These are phyloP conservation scores for Stichodactyla mertensii DNA, from an alignment of 64 coral and sea anemone genomes.

Conservation along the genomic window DNA sequence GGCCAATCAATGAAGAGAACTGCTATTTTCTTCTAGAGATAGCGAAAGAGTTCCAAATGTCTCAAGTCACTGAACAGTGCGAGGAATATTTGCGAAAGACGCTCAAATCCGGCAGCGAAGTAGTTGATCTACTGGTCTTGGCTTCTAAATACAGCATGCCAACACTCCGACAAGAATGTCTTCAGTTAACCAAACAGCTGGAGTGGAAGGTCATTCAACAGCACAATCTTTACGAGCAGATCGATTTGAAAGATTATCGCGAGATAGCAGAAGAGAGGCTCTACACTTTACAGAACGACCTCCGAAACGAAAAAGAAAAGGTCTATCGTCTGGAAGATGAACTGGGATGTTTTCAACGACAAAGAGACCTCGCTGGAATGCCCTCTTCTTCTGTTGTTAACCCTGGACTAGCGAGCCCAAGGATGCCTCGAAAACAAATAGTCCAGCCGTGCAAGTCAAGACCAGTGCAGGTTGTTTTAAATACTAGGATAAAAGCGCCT, in stretches of 20 bases:
- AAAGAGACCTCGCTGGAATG: not conserved
- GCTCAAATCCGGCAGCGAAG: not conserved
- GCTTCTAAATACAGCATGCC: slow-evolving; percentile 16
- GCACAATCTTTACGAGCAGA: slow-evolving; percentile 8
- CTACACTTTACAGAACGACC: not conserved
- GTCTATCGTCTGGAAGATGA: not conserved
- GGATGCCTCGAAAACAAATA: slow-evolving; percentile 11
- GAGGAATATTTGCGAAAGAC: slow-evolving; percentile 16
- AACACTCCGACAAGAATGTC: not conserved
- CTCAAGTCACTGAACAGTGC: slow-evolving; percentile 32
- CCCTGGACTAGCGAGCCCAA: slow-evolving; percentile 6
- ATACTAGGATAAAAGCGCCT: not conserved
- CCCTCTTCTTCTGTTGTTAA: not conserved
- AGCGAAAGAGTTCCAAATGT: slow-evolving; percentile 29
- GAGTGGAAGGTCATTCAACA: not conserved
- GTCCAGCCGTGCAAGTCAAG: slow-evolving; percentile 14
- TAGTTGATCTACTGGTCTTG: slow-evolving; percentile 1
- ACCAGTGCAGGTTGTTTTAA: slow-evolving; percentile 7
- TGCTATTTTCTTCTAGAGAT: slow-evolving; percentile 25
- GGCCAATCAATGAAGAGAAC: slow-evolving; percentile 12
- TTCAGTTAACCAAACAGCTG: not conserved
- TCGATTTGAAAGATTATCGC: slow-evolving; percentile 1
- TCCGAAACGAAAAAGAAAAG: not conserved
- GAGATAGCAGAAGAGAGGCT: slow-evolving; percentile 27
- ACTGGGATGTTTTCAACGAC: not conserved